Evolutionary conservation across 2,888 invertebrate species (phyloP).

Genomic region (Emmelina monodactyla): DNA sequence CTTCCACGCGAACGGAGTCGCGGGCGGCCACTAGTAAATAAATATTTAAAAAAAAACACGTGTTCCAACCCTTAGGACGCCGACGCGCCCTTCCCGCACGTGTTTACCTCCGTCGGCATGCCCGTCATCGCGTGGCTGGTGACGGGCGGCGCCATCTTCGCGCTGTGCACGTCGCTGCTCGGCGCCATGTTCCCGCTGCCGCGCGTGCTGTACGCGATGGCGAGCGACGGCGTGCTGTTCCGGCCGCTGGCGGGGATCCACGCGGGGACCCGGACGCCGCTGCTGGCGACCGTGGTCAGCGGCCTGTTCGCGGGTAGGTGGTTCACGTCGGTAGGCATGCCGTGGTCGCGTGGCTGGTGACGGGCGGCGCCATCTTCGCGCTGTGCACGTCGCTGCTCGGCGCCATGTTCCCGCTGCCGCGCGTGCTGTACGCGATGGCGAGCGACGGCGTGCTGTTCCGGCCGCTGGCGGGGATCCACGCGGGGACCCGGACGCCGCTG

Average conservation of each 20-base stretch:
- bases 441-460: constrained; percentile 86
- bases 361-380: constrained; percentile 90
- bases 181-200: constrained; percentile 92
- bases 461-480: constrained; percentile 72
- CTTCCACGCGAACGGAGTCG: too few species aligned
- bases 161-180: constrained; percentile 85
- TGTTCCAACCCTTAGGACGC: too few species aligned
- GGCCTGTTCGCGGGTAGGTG: constrained; percentile 78
- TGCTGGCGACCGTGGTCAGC: constrained; percentile 78
- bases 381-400: constrained; percentile 88
- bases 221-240: constrained; percentile 86
- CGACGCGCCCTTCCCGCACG: constrained; percentile 87
- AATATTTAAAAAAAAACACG: too few species aligned
- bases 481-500: constrained; percentile 80
- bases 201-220: constrained; percentile 90
- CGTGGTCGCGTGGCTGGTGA: constrained; percentile 87
- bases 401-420: constrained; percentile 87
- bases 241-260: constrained; percentile 74
- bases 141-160: constrained; percentile 89
- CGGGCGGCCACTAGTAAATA: too few species aligned
- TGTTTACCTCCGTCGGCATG: constrained; percentile 81
- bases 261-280: constrained; percentile 78
- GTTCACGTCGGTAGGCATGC: constrained; percentile 81
- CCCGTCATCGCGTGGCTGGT: constrained; percentile 86
- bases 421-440: constrained; percentile 91